Evolutionary conservation across 2,888 invertebrate genomes (phyloP).

Genomic region (Tethea ocularis): DNA sequence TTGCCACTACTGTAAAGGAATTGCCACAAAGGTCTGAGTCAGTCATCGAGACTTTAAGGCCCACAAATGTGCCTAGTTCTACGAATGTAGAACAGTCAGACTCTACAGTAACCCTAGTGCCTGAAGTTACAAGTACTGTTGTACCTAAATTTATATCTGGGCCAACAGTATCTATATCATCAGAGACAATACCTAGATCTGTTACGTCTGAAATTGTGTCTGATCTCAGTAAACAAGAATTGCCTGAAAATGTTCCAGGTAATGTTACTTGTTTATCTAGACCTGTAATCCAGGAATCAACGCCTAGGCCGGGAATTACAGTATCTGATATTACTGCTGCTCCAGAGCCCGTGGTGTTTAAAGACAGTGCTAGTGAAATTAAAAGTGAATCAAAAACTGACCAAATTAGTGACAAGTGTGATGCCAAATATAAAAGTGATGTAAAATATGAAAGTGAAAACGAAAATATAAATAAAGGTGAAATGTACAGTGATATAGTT

Average conservation of each 20-base stretch:
- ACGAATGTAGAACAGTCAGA: background rate
- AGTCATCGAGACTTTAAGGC: background rate
- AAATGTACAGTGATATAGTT: slow-evolving; percentile 44
- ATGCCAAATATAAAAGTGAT: slow-evolving; percentile 20
- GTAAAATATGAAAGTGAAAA: slow-evolving; percentile 7
- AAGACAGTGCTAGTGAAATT: background rate
- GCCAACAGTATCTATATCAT: background rate
- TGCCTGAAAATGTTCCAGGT: background rate
- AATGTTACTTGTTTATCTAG: background rate
- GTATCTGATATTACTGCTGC: background rate
- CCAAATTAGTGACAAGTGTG: slow-evolving; percentile 11
- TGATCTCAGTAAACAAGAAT: background rate
- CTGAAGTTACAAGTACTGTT: background rate
- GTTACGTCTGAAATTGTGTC: background rate
- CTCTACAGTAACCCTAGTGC: background rate
- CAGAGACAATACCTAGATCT: background rate
- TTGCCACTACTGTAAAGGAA: background rate
- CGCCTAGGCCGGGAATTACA: background rate
- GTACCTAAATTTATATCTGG: background rate
- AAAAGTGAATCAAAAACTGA: slow-evolving; percentile 1
- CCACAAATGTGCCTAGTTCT: background rate
- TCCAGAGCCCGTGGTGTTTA: background rate
- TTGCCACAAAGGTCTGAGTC: background rate
- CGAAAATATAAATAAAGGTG: slow-evolving; percentile 24
- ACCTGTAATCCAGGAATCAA: background rate